Conservation (phyloP, 2,113 vertebrate species). For the Grantiella picta region DNA sequence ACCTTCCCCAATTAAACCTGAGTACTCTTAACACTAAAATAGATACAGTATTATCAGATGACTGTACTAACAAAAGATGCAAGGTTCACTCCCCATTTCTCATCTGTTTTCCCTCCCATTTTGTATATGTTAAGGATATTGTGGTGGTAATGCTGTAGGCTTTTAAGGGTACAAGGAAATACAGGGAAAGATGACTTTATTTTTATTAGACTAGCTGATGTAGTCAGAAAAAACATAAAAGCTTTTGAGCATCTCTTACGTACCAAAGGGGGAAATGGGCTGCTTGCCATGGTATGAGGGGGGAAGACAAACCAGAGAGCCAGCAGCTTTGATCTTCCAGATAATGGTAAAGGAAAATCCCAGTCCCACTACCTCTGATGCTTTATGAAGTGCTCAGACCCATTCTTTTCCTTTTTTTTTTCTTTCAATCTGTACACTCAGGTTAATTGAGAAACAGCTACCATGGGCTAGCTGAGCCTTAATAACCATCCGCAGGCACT, state of each 20-base stretch:
- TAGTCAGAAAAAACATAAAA: background rate
- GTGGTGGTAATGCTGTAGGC: background rate
- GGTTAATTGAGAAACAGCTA: background rate
- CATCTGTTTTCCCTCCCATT: background rate
- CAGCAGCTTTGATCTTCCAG: background rate
- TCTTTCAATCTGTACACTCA: background rate
- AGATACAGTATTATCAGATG: background rate
- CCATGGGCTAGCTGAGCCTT: background rate
- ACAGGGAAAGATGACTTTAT: background rate
- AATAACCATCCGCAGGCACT: background rate
- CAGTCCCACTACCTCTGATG: background rate
- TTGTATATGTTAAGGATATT: background rate
- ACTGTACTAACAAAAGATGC: background rate
- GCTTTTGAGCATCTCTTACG: background rate
- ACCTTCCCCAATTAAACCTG: background rate
- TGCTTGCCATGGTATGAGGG: background rate
- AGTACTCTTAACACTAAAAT: background rate
- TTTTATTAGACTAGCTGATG: background rate
- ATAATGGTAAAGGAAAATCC: background rate
- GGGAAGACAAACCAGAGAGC: background rate
- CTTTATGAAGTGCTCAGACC: background rate
- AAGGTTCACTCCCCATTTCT: background rate
- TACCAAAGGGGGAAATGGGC: background rate
- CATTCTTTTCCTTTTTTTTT: rapidly evolving
- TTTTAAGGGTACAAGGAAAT: background rate